These are phyloP conservation scores for Antrozous pallidus DNA, from an alignment of 2,797 vertebrate species.

Conservation along the genomic window DNA sequence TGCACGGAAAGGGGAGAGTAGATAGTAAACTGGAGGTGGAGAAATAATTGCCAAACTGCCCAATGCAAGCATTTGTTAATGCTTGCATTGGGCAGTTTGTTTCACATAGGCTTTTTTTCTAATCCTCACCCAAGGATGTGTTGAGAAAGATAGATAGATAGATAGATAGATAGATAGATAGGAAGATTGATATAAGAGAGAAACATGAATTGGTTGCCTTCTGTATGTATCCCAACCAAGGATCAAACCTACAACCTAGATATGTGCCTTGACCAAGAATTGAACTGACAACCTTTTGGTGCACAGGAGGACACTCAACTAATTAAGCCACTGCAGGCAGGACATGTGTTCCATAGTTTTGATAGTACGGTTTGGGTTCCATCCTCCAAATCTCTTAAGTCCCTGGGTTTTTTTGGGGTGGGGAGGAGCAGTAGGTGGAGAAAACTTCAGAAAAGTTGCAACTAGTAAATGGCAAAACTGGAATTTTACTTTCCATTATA, in stretches of 20 bases:
- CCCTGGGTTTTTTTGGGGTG: neutral
- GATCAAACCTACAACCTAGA: no score
- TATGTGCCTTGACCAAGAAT: no score
- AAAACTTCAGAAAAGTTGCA: neutral
- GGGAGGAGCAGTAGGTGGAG: no score
- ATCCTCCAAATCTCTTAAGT: neutral
- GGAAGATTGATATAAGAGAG: no score
- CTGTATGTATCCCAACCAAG: no score
- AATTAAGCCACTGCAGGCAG: no score
- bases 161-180: neutral
- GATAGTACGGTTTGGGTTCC: neutral
- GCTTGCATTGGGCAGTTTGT: neutral
- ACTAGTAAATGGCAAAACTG: neutral
- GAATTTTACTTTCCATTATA: neutral
- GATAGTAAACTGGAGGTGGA: neutral
- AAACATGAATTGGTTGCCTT: neutral
- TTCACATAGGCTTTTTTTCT: neutral
- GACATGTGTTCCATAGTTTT: neutral
- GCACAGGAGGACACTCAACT: no score
- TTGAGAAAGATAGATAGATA: no score
- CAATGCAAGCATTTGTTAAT: no score
- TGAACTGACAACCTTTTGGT: no score
- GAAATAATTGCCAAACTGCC: neutral
- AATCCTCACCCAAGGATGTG: no score
- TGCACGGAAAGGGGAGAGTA: accelerated